A percentile compares a stretch with the other conserved stretches of the same genome.
These are phyloP conservation scores for Labia minor DNA, from an alignment of 2,888 invertebrate species.

Conservation along the genomic window DNA sequence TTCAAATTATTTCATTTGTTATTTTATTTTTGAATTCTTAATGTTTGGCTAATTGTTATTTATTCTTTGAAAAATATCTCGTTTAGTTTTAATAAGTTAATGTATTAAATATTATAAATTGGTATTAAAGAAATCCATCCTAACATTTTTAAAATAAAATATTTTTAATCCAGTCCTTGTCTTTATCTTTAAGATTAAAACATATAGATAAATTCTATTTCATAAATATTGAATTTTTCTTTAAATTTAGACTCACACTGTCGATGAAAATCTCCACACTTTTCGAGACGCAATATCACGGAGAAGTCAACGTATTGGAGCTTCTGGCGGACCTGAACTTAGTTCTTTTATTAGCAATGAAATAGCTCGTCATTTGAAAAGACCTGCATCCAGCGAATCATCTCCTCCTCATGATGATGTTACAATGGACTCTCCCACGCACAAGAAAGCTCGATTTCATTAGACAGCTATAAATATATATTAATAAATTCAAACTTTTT, in stretches of 20 bases:
- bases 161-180: too few relatives aligned
- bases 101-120: too few relatives aligned
- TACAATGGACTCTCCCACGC: conserved; percentile 66
- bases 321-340: conserved; percentile 45
- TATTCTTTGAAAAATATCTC: too few relatives aligned
- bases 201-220: too few relatives aligned
- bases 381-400: conserved; percentile 44
- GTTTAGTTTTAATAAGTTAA: too few relatives aligned
- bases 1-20: too few relatives aligned
- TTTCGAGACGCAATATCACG: conserved; percentile 63
- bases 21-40: too few relatives aligned
- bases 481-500: background rate
- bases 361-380: conserved; percentile 60
- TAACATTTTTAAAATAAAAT: too few relatives aligned
- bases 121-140: too few relatives aligned
- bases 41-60: too few relatives aligned
- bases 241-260: conserved; percentile 30
- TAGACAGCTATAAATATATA: background rate
- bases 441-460: conserved; percentile 55
- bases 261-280: conserved; percentile 55
- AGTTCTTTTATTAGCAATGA: conserved; percentile 63
- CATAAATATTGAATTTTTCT: too few relatives aligned
- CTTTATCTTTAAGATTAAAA: too few relatives aligned
- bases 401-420: conserved; percentile 50
- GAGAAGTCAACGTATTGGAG: conserved; percentile 36